phyloP scores from a whole-genome alignment of 2,113 vertebrate genomes.

The Pachyramphus minor region DNA sequence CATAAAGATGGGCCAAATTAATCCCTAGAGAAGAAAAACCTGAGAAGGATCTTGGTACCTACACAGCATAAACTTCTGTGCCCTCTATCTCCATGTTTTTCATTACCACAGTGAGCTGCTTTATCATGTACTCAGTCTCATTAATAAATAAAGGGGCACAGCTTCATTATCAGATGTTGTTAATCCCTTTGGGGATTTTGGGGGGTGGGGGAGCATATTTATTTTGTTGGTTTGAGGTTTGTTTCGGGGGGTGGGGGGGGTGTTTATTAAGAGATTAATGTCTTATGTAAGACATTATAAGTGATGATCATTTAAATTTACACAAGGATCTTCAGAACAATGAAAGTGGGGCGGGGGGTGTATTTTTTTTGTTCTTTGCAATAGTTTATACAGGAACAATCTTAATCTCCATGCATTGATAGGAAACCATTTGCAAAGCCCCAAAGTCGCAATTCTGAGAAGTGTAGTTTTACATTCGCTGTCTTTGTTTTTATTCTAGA shows the following conservation, averaged over 20 bases:
- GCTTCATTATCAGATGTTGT: background rate
- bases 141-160: background rate
- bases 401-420: background rate
- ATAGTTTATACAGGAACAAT: background rate
- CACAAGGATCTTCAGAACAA: background rate
- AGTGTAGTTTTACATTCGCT: background rate
- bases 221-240: background rate
- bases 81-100: background rate
- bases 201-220: background rate
- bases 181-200: background rate
- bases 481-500: background rate
- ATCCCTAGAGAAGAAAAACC: background rate
- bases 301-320: background rate
- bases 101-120: background rate
- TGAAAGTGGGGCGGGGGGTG: background rate
- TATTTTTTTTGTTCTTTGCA: background rate
- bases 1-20: background rate
- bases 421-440: background rate
- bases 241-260: background rate
- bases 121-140: background rate
- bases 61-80: background rate
- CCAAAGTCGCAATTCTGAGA: background rate
- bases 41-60: background rate
- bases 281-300: background rate
- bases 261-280: background rate